These are phyloP conservation scores for Plagiodera versicolora DNA, from an alignment of 2,888 invertebrate species.

Conservation along the genomic window DNA sequence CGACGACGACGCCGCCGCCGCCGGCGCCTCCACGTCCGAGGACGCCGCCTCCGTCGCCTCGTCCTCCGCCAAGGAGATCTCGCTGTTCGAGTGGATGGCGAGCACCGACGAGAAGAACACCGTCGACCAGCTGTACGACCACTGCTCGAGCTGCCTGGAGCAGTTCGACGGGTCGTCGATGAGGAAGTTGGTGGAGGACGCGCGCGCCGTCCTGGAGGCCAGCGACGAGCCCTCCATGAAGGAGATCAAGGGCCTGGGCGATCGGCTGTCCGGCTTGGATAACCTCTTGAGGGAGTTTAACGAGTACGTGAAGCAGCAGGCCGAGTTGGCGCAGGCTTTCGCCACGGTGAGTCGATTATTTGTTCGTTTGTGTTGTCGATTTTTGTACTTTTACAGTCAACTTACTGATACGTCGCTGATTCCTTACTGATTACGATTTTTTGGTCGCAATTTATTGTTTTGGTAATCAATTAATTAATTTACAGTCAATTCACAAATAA, in stretches of 20 bases:
- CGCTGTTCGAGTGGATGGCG: conserved; percentile 84
- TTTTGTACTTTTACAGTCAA: too few species aligned
- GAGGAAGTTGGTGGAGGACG: conserved; percentile 62
- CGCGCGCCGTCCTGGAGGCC: conserved; percentile 66
- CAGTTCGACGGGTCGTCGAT: conserved; percentile 34
- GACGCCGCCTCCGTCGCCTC: conserved; percentile 36
- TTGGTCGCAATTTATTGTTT: too few species aligned
- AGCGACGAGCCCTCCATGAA: conserved; percentile 68
- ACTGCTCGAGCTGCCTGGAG: conserved; percentile 74
- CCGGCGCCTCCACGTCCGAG: too few species aligned
- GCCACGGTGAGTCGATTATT: conserved; percentile 59
- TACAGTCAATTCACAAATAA: too few species aligned
- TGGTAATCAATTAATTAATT: too few species aligned
- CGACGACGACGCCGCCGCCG: too few species aligned
- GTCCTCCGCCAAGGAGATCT: conserved; percentile 45
- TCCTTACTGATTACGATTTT: too few species aligned
- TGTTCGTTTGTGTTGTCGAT: background rate
- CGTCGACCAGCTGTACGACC: conserved; percentile 75
- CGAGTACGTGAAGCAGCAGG: conserved; percentile 78
- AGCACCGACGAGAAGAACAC: conserved; percentile 79
- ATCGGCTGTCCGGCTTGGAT: conserved; percentile 81
- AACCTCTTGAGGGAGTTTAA: conserved; percentile 78
- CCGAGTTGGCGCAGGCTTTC: conserved; percentile 82
- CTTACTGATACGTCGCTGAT: too few species aligned
- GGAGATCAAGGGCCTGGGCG: conserved; percentile 86